Evolutionary conservation across 2,113 vertebrate species (phyloP).

Genomic region (Pongo pygmaeus): DNA sequence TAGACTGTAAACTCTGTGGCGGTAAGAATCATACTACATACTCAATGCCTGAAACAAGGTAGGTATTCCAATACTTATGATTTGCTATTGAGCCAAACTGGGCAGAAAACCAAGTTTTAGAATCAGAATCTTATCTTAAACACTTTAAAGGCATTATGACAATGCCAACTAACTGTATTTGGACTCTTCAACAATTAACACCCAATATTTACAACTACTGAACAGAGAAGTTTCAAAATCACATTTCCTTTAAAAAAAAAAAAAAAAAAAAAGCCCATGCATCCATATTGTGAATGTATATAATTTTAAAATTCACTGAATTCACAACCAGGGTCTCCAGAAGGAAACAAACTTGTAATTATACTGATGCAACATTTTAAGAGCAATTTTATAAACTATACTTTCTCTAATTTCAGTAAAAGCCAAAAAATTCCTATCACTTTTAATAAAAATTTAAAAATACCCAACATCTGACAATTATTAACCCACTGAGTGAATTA

Average conservation of each 20-base stretch:
- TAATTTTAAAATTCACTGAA: not conserved
- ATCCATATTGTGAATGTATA: not conserved
- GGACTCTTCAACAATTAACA: not conserved
- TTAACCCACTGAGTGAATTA: not conserved
- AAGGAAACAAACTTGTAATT: not conserved
- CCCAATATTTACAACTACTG: not conserved
- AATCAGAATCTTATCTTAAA: not conserved
- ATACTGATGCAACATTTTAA: not conserved
- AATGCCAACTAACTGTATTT: not conserved
- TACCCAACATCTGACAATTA: not conserved
- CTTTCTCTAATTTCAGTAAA: slow-evolving; percentile 8
- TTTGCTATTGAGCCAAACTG: not conserved
- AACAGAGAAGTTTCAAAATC: slow-evolving; percentile 28
- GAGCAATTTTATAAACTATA: not conserved
- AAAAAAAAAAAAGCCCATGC: not conserved
- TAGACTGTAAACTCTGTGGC: not conserved
- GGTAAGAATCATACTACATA: not conserved
- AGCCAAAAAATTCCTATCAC: slow-evolving; percentile 23
- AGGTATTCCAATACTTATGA: not conserved
- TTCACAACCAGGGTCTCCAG: not conserved
- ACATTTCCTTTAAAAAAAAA: not conserved
- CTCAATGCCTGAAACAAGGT: not conserved
- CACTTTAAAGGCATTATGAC: not conserved
- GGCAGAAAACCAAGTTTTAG: not conserved
- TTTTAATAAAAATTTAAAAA: slow-evolving; percentile 43